These are phyloP conservation scores for Sitobion miscanthi DNA, from an alignment of 1,140 invertebrate genomes.

Conservation along the genomic window DNA sequence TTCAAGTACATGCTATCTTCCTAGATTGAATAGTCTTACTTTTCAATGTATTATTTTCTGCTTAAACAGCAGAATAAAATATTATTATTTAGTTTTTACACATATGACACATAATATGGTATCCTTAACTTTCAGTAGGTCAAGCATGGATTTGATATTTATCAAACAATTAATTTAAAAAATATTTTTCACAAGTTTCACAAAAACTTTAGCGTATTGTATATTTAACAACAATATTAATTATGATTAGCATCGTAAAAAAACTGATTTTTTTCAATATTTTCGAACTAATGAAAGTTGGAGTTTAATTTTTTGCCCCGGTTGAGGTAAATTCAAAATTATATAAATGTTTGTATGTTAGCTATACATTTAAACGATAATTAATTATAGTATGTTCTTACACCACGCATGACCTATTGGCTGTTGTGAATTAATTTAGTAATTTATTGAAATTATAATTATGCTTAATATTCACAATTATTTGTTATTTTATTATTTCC, in stretches of 20 bases:
- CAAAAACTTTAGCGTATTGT: background rate
- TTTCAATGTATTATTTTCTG: background rate
- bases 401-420: too few species aligned
- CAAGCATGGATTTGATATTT: background rate
- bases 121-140: background rate
- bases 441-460: background rate
- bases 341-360: background rate
- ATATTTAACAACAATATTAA: background rate
- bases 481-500: slow-evolving; percentile 7
- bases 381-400: background rate
- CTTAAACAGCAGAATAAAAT: background rate
- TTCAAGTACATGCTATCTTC: background rate
- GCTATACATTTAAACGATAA: background rate
- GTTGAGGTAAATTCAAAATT: background rate
- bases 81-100: background rate
- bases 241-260: background rate
- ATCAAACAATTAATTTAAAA: background rate
- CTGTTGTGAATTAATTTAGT: background rate
- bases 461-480: background rate
- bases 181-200: background rate
- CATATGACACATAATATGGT: background rate
- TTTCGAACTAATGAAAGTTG: background rate
- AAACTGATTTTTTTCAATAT: background rate
- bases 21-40: background rate
- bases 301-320: background rate